Evolutionary conservation across 2,113 vertebrate genomes (phyloP), one percentile per base, ranked within the genome.

Genomic region (Oryzias curvinotus): DNA sequence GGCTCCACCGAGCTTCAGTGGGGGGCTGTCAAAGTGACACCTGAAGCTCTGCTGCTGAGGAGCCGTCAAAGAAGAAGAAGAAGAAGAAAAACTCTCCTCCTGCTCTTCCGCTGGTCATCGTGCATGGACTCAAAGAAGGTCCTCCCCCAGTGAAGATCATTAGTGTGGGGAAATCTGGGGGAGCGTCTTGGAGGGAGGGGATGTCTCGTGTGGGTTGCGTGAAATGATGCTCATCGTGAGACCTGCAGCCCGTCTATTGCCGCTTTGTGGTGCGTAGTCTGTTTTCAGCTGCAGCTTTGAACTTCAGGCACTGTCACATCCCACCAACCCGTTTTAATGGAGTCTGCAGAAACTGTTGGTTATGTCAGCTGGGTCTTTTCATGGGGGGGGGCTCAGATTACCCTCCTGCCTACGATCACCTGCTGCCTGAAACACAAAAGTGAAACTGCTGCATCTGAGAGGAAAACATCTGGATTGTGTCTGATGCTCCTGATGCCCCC

Each of bases 201-300:
- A 21, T 59, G 71, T 45, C 64, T 74, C 57, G 14, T 63, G 62
- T 65, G 61, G 67, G 75, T 84, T 73, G 71, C 72, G 73, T 61
- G 57, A 76, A 85, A 83, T 52, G 73, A 86, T 80, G 73, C 78
- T 85, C 71, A 85, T 88, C 79, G 74, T 67, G 84, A 84, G 81
- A 84, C 67, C 85, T 81, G 69, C 79, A 78, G 86, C 85, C 85
- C 84, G 88, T 84, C 89, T 86, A 71, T 81, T 86, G 82, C 80
- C 65, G 49, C 80, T 83, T 83, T 82, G 72, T 68, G 64, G 79
- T 79, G 75, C 67, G 65, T 74, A 78, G 72, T 88, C 86, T 86
- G 86, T 87, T 88, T 90, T 88, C 84, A 86, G 83, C 88, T 87
- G 86, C 80, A 87, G 79, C 74, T 81, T 88, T 80, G 86, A 84